Evolutionary conservation across 2,113 vertebrate species (phyloP), one percentile per base, ranked within the genome.

Genomic region (Leptocoma aspasia): DNA sequence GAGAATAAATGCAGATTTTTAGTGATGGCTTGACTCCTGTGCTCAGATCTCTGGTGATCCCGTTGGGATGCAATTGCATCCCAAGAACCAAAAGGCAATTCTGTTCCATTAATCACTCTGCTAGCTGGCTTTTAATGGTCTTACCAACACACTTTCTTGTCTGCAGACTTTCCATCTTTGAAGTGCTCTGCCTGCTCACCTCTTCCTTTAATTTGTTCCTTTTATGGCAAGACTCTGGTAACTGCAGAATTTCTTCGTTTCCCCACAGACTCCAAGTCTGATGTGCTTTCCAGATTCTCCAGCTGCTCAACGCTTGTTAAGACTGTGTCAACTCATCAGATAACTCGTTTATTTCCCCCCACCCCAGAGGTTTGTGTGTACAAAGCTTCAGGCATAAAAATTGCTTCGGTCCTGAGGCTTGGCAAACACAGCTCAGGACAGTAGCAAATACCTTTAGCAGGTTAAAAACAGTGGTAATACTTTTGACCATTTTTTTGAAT

Each of bases 231-330:
- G 39, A 53, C 4, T 39, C 37, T 41, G 44, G 64, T 59, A 81
- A 70, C 47, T 64, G 70, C 92, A 87, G 78, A 91, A 89, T 95
- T 94, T 90, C 30, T 37, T 70, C 15, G 69, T 88, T 90, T 49
- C 82, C 54, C 63, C 20, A 14, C 33, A 41, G 71, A 61, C 52
- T 54, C 53, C 10, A 49, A 57, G 52, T 39, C 50, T 91, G 70
- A 76, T 69, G 50, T 50, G 64, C 20, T 84, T 94, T 85, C 71
- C 85, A 88, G 75, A 82, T 78, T 72, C 72, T 95, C 68, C 65
- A 95, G 85, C 52, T 83, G 72, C 61, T 94, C 60, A 42, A 27
- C 28, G 8, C 49, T 44, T 61, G 64, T 93, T 93, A 93, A 92
- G 78, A 76, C 54, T 80, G 33, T 81, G 86, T 57, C 81, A 92